Percentiles rank a stretch among this genome's conserved stretches.
Evolutionary conservation across 2,797 vertebrate genomes (phyloP).

Genomic region (Stomatorhinus walkeri): DNA sequence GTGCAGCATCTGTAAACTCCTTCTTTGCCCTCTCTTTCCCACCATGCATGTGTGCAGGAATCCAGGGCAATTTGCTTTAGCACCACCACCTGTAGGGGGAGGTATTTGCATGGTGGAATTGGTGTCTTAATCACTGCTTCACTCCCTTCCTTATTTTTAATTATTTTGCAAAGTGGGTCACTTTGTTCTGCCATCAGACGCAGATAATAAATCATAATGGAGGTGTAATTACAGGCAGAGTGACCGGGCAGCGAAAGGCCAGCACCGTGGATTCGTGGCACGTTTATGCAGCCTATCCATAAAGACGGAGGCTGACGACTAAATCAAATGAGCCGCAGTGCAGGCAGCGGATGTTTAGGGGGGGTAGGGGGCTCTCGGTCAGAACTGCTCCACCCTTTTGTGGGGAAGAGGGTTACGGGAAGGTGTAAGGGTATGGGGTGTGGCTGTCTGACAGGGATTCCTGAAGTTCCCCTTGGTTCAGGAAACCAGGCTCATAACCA

Average conservation of each 20-base stretch:
- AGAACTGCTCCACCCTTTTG: neutral
- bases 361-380: neutral
- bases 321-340: neutral
- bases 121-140: slow-evolving; percentile 14
- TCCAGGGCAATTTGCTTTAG: neutral
- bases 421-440: neutral
- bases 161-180: slow-evolving; percentile 32
- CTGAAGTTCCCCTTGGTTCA: neutral
- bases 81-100: slow-evolving; percentile 17
- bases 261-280: neutral
- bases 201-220: slow-evolving; percentile 20
- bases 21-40: neutral
- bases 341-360: neutral
- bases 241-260: slow-evolving; percentile 3
- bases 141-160: slow-evolving; percentile 25
- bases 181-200: slow-evolving; percentile 26
- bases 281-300: neutral
- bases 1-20: neutral
- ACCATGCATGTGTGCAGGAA: neutral
- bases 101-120: slow-evolving; percentile 20
- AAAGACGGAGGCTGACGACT: slow-evolving; percentile 18
- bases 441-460: neutral
- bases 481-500: neutral
- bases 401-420: neutral
- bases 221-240: slow-evolving; percentile 18